Evolutionary conservation across 2,888 invertebrate species (phyloP), one percentile per base, ranked within the genome.

Genomic region (Sesamia inferens): DNA sequence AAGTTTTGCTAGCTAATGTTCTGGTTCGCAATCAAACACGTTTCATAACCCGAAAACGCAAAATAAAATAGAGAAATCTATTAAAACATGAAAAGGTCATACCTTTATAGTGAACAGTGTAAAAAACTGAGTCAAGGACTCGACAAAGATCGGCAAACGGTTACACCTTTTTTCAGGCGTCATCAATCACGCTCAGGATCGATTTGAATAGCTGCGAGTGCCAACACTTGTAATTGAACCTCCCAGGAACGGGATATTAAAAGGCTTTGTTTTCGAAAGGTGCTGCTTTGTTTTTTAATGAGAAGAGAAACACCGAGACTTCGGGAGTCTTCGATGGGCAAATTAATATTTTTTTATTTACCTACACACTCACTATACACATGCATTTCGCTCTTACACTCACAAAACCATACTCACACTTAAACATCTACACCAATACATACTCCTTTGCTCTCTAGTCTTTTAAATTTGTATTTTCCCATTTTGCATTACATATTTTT

Each of bases 41-140:
- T 71, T 13, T 44, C 5, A 14, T 14, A 44, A 22, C 22, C 14
- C 1, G 5, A 48, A 31, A 63, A 57, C 64, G 44, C 24, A 11
- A 58, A 75, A 61, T 54, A 78, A 73, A 70, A 62, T 65, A 70
- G 57, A 70, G 70, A 74, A 71, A 74, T 71, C 70, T 66, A 58
- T 55, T 39, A 79, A 8, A 83, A 74, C 31, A 71, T 39, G 59
- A 71, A 70, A 83, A 75, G 71, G 76, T 80, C 64, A 67, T 14
- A 47, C 64, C 61, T 68, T 63, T 59, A n/a, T 54, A 74, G 64
- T 71, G 68, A 71, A 69, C 71, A 78, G 54, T 66, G 55, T 58
- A 70, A 80, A 79, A 84, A 83, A 71, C 68, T 59, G 62, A 85
- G 83, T 74, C 83, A 79, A 85, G 83, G 83, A 54, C 57, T 68